These are phyloP conservation scores for Larimichthys polyactis DNA, from an alignment of 2,113 vertebrate genomes.

Conservation along the genomic window DNA sequence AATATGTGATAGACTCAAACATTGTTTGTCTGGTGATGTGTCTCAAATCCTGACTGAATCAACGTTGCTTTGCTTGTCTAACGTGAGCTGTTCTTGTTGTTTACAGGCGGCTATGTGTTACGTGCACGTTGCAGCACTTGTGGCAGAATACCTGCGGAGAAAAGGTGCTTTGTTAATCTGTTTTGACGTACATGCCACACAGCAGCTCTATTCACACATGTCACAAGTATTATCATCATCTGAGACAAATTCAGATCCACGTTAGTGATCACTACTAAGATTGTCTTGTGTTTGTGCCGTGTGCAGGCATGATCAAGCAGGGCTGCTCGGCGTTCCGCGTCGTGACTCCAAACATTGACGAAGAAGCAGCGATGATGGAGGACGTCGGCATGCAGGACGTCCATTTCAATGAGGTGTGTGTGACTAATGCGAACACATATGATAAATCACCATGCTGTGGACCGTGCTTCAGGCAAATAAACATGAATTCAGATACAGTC, in stretches of 20 bases:
- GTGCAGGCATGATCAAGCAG: slow-evolving; percentile 93
- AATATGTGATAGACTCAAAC: background rate
- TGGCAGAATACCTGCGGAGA: slow-evolving; percentile 94
- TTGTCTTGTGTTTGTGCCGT: background rate
- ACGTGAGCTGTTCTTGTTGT: slow-evolving; percentile 23
- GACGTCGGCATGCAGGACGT: slow-evolving; percentile 99
- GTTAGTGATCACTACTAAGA: background rate
- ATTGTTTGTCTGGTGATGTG: background rate
- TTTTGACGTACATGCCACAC: background rate
- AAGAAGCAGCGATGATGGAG: slow-evolving; percentile 99
- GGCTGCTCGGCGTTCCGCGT: slow-evolving; percentile 96
- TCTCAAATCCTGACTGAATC: background rate
- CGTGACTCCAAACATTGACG: slow-evolving; percentile 98
- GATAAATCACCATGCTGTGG: background rate
- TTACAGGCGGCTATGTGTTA: slow-evolving; percentile 97
- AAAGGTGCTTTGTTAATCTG: slow-evolving; percentile 86
- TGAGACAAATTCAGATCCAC: background rate
- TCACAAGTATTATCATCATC: background rate
- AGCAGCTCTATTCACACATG: background rate
- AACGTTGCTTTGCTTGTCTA: slow-evolving; percentile 1
- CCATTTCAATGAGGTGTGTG: slow-evolving; percentile 94
- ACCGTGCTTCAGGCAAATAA: background rate
- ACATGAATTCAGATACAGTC: background rate
- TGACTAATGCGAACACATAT: background rate
- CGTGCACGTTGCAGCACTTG: slow-evolving; percentile 94